A percentile compares a stretch with the other conserved stretches of the same genome.
Conservation (phyloP, 2,113 vertebrate species). For the Vombatus ursinus region DNA sequence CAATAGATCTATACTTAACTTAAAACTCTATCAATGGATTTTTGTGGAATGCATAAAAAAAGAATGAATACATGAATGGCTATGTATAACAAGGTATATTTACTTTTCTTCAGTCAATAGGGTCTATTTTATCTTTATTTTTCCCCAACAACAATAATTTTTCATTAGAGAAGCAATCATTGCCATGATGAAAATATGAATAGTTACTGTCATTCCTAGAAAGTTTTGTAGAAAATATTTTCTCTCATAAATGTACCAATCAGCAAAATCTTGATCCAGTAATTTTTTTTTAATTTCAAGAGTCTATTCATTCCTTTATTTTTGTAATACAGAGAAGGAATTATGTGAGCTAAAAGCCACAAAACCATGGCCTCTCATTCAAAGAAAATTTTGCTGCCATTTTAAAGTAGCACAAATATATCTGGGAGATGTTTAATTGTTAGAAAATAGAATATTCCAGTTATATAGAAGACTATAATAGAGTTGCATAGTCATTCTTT, state of each 20-base stretch:
- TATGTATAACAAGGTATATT: neutral
- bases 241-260: neutral
- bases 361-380: neutral
- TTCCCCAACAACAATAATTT: neutral
- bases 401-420: neutral
- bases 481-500: neutral
- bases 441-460: neutral
- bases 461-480: neutral
- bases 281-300: constrained; percentile 23
- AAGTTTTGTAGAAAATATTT: neutral
- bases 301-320: neutral
- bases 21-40: neutral
- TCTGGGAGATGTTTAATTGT: constrained; percentile 11
- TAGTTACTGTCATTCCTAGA: neutral
- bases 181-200: neutral
- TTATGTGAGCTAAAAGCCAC: neutral
- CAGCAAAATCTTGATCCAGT: neutral
- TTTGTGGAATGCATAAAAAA: neutral
- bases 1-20: neutral
- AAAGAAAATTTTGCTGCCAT: constrained; percentile 11
- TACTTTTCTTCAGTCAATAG: neutral
- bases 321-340: neutral
- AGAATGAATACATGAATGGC: neutral
- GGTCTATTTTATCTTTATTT: neutral
- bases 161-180: neutral